These are phyloP conservation scores for Seriola aureovittata DNA, from an alignment of 2,113 vertebrate species.

Conservation along the genomic window DNA sequence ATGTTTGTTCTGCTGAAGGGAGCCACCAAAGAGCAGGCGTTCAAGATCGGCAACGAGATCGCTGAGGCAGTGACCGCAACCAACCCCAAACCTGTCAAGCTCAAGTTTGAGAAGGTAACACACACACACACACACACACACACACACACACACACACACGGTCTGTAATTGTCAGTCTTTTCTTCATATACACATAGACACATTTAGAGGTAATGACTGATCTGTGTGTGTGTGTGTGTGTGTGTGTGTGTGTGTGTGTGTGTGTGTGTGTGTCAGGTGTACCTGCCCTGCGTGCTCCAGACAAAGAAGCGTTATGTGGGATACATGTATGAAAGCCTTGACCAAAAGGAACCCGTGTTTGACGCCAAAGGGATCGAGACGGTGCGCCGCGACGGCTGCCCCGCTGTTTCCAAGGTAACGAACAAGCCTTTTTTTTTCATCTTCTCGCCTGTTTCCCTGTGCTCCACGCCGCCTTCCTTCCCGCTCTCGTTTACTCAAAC, in stretches of 20 bases:
- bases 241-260: not conserved
- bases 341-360: constrained; percentile 96
- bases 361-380: constrained; percentile 99
- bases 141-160: not conserved
- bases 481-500: constrained; percentile 11
- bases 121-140: not conserved
- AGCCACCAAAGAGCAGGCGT: constrained; percentile 98
- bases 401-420: constrained; percentile 98
- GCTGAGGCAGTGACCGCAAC: constrained; percentile 97
- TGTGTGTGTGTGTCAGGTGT: constrained; percentile 86
- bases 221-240: not conserved
- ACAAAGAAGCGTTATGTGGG: constrained; percentile 99
- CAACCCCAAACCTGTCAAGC: constrained; percentile 96
- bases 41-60: constrained; percentile 97
- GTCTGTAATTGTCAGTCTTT: not conserved
- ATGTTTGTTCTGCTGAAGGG: constrained; percentile 98
- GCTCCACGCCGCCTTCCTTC: constrained; percentile 23
- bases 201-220: not conserved
- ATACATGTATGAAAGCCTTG: constrained; percentile 97
- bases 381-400: constrained; percentile 95
- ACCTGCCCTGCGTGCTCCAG: constrained; percentile 97
- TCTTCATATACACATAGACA: not conserved
- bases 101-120: constrained; percentile 98
- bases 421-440: constrained; percentile 10
- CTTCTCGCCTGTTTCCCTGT: not conserved